Evolutionary conservation across 2,888 invertebrate genomes (phyloP).

Genomic region (Melikaiella ostensackeni): DNA sequence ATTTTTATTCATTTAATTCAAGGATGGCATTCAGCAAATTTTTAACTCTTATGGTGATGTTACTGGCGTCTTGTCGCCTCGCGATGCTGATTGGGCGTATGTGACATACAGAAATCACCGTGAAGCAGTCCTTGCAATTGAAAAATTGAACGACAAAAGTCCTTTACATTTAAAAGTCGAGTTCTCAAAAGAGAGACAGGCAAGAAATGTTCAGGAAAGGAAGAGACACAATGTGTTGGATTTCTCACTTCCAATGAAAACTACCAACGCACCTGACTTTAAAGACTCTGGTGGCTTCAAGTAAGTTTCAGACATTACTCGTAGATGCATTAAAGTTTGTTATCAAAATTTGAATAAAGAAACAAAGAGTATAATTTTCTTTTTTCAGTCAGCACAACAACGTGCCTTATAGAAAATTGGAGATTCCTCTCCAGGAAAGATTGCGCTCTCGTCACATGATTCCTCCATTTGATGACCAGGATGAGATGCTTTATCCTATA

Average conservation of each 20-base stretch:
- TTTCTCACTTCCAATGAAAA: not conserved
- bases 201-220: not conserved
- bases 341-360: not conserved
- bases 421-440: not conserved
- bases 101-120: conserved; percentile 37
- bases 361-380: not conserved
- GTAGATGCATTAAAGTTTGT: not conserved
- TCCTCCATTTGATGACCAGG: conserved; percentile 22
- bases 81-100: conserved; percentile 42
- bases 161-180: conserved; percentile 28
- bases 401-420: not conserved
- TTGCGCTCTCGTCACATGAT: not conserved
- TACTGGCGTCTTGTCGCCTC: conserved; percentile 36
- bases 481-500: conserved; percentile 62
- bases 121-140: conserved; percentile 19
- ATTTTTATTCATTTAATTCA: conserved; percentile 20
- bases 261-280: conserved; percentile 1
- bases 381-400: not conserved
- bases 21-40: conserved; percentile 46
- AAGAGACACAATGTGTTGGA: not conserved
- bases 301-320: not conserved
- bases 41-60: conserved; percentile 46
- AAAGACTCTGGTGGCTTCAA: not conserved
- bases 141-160: not conserved
- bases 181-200: not conserved